Evolutionary conservation across 2,888 invertebrate species (phyloP).

Genomic region (Allygus modestus): DNA sequence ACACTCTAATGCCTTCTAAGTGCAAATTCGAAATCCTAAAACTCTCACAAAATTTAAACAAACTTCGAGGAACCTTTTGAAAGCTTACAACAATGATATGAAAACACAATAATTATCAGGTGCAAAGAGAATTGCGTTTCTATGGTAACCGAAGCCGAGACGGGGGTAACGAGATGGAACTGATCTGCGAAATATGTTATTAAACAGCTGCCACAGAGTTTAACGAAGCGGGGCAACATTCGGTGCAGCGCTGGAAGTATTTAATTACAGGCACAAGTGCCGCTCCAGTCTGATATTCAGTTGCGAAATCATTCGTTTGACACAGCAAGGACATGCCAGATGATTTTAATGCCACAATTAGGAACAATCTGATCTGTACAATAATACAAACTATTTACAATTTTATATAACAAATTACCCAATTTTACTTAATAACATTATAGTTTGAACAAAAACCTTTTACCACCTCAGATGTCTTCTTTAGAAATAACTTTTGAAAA

Average conservation of each 20-base stretch:
- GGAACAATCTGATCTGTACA: no score
- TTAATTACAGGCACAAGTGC: conserved; percentile 31
- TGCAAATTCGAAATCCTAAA: not conserved
- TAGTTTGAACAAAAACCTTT: no score
- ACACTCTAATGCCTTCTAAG: not conserved
- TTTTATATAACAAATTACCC: no score
- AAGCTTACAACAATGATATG: not conserved
- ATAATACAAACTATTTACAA: no score
- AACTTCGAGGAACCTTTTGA: not conserved
- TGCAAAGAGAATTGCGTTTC: not conserved
- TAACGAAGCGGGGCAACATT: conserved; percentile 6
- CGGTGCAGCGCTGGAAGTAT: conserved; percentile 30
- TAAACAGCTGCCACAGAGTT: conserved; percentile 40
- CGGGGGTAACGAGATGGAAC: conserved; percentile 33
- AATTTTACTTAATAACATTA: no score
- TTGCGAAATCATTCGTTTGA: conserved; percentile 1
- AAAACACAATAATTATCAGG: conserved; percentile 28
- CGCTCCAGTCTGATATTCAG: conserved; percentile 20
- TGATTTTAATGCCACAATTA: no score
- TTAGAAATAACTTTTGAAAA: no score
- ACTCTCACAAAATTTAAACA: not conserved
- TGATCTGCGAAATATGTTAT: conserved; percentile 39
- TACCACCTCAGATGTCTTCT: no score
- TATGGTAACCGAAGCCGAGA: conserved; percentile 9
- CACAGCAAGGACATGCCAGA: not conserved